Conservation (phyloP, 2,113 vertebrate species). For the Microcebus jonahi region DNA sequence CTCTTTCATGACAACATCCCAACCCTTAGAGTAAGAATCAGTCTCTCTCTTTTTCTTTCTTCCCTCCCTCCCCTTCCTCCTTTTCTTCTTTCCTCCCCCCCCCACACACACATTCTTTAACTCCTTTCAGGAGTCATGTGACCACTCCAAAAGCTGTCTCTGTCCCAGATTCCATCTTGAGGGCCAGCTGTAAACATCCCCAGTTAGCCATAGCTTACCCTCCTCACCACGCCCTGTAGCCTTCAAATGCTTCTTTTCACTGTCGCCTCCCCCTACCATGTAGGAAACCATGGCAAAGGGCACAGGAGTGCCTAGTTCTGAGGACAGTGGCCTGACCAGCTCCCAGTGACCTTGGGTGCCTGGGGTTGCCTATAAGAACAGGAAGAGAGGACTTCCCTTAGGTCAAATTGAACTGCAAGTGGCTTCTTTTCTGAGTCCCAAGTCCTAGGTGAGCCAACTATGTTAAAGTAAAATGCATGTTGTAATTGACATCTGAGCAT, state of each 20-base stretch:
- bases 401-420: not conserved
- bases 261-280: rapidly evolving
- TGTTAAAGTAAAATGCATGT: not conserved
- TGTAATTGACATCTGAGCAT: not conserved
- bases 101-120: not conserved
- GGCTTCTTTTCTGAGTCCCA: not conserved
- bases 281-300: not conserved
- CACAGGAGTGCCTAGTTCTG: not conserved
- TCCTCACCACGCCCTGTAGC: not conserved
- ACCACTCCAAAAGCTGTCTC: not conserved
- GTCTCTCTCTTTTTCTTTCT: not conserved
- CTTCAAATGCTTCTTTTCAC: not conserved
- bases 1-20: not conserved
- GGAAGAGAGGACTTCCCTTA: not conserved
- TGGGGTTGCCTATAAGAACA: not conserved
- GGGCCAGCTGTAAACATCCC: not conserved
- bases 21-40: not conserved
- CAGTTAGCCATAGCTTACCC: not conserved
- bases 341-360: not conserved
- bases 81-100: rapidly evolving
- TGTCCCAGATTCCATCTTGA: not conserved
- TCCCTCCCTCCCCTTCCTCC: not conserved
- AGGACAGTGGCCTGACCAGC: not conserved
- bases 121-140: not conserved
- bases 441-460: not conserved